Base-by-base conservation (phyloP, 2,113 vertebrate genomes). In the Bujurquina vittata region DNA sequence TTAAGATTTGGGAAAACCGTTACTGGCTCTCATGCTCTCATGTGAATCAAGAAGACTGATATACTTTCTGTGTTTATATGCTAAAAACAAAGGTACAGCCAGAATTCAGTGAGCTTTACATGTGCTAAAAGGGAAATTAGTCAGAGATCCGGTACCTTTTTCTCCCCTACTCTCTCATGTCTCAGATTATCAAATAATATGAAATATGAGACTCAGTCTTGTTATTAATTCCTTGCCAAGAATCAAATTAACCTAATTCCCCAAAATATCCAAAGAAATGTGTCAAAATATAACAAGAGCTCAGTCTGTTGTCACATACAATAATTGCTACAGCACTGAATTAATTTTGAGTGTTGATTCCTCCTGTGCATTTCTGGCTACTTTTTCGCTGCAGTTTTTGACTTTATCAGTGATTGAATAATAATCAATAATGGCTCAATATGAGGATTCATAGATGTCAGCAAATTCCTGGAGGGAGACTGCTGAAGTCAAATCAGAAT, bases 21-120 rank as follows among this genome's bases (percentile, higher is more conserved):
- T 52, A 46, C 3, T 17, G 46, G 46, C 14, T 15, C 0, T 52
- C 2, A 69, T 49, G 65, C 40, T 49, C 26, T n/a, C n/a, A n/a
- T n/a, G n/a, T n/a, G n/a, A n/a, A n/a, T n/a, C n/a, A 26, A 49
- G 26, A 49, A 67, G 15, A 67, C 2, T 17, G 46, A 17, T 2
- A 52, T 15, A 18, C 23, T 69, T 49, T 10, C 15, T 23, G 4
- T 69, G 43, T 29, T 12, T 7, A 49, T 17, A 20, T 4, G 22
- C 65, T 52, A 0, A 69, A 69, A 2, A 29, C 0, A 69, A 3
- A 69, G 65, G 15, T 49, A 49, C 46, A 49, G 46, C 15, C 40
- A 0, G 17, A 49, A 20, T 29, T 69, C 12, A 29, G 43, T 29
- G 46, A 31, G 0, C 23, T 0, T 12, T 69, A 69, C 23, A 69